A percentile compares a stretch with the other conserved stretches of the same genome.
phyloP scores from a whole-genome alignment of 2,797 vertebrate species.

The Cossypha caffra region DNA sequence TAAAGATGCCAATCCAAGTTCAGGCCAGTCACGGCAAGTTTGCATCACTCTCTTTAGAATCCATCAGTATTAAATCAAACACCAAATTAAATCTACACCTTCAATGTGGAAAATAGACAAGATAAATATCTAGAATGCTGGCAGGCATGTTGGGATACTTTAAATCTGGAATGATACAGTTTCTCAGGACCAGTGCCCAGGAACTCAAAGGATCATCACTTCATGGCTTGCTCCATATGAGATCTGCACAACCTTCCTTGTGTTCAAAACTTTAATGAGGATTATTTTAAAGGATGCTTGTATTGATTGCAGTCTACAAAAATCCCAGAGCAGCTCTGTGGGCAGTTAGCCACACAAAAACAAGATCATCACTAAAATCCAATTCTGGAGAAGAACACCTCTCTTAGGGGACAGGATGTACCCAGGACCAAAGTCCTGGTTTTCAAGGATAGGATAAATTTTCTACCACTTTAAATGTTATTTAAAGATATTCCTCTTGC shows the following conservation, averaged over 20 bases:
- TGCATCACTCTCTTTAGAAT: not conserved
- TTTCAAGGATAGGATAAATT: not conserved
- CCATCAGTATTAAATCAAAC: not conserved
- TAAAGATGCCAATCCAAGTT: conserved; percentile 2
- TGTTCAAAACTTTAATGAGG: not conserved
- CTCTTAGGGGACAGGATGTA: not conserved
- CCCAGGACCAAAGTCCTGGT: not conserved
- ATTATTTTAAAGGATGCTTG: not conserved
- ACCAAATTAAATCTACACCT: not conserved
- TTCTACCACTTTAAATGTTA: not conserved
- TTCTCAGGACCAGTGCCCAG: not conserved
- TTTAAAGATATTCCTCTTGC: not conserved
- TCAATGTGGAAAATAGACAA: not conserved
- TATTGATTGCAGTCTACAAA: fast-evolving
- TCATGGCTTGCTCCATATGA: not conserved
- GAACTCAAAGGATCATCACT: not conserved
- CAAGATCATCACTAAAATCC: not conserved
- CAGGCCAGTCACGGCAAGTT: not conserved
- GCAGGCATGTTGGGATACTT: not conserved
- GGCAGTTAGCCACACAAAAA: not conserved
- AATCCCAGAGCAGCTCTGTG: not conserved
- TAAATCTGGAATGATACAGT: not conserved
- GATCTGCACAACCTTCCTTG: not conserved
- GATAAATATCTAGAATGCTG: not conserved
- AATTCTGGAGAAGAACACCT: not conserved